Evolutionary conservation across 2,113 vertebrate species (phyloP), one percentile per base, ranked within the genome.

Genomic region (Psammodynastes pulverulentus): DNA sequence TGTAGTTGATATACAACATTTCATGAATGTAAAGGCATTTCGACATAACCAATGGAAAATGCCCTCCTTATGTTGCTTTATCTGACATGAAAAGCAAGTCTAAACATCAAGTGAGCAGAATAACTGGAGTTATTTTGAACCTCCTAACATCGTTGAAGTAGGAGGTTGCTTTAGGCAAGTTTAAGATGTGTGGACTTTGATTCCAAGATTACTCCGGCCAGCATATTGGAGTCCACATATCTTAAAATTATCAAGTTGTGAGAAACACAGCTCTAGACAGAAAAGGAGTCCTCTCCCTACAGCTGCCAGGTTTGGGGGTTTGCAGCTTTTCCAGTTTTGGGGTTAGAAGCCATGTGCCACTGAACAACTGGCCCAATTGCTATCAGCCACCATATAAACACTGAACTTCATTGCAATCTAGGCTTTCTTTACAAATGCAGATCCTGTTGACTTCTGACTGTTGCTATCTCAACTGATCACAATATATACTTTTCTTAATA

Each of bases 401-500:
- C 62, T 67, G 62, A 67, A 67, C 4, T 34, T n/a, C 29, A 29
- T 34, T 67, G 62, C 72, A 79, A 79, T 39, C 67, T 79, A 39
- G 15, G 67, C 34, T 86, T 48, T 1, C 26, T 49, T 51, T 53
- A 49, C 43, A 51, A n/a, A 84, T 17, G 39, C 48, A 56, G 51
- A 43, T 0, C 9, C 4, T 48, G 79, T 7, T 52, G 5, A n/a
- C 29, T 52, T 34, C 1, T 12, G 86, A 21, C 9, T 0, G 58
- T 24, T 29, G 15, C 48, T 9, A 88, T 26, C 52, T 52, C 24
- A 53, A 10, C 10, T 19, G 15, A 53, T 52, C 17, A n/a, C 62
- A 67, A 67, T n/a, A 67, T 67, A 21, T 17, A 84, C 89, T 94
- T 0, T 94, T 94, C 24, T 87, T 67, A 45, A 94, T 93, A 91